phyloP scores from a whole-genome alignment of 2,113 vertebrate species.

The Rhea americana region DNA sequence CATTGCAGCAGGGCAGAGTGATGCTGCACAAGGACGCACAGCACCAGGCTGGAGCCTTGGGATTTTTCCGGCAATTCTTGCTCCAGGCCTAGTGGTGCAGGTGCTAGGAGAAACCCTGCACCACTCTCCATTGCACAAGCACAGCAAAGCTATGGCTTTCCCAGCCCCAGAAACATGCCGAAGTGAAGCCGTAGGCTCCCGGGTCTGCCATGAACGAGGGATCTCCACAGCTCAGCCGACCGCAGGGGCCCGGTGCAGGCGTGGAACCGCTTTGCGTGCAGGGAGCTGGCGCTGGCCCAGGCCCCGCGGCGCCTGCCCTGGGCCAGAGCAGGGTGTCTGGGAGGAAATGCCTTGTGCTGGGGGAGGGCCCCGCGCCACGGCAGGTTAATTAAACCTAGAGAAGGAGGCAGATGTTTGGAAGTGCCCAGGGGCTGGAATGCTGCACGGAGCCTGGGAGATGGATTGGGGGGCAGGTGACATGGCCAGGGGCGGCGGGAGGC shows the following conservation, averaged over 20 bases:
- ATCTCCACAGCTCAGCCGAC: background rate
- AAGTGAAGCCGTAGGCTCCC: background rate
- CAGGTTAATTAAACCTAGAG: slow-evolving; percentile 52
- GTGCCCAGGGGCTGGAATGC: slow-evolving; percentile 62
- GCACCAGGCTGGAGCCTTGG: too few species aligned
- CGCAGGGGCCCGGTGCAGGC: background rate
- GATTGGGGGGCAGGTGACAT: slow-evolving; percentile 27
- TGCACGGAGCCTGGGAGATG: slow-evolving; percentile 39
- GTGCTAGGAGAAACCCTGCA: background rate
- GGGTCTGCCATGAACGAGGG: background rate
- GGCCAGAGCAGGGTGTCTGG: background rate
- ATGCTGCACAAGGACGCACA: accelerated
- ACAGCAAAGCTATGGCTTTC: accelerated
- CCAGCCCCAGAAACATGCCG: background rate
- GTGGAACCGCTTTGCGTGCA: background rate
- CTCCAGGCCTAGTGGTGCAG: background rate
- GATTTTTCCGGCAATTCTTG: accelerated
- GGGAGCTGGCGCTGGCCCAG: background rate
- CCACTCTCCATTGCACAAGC: accelerated
- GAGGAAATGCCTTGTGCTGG: slow-evolving; percentile 27
- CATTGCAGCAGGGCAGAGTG: background rate
- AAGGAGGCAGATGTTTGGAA: slow-evolving; percentile 47
- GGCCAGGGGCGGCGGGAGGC: background rate
- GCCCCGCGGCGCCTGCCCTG: background rate
- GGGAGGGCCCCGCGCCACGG: slow-evolving; percentile 7